These are phyloP conservation scores for Tiphia femorata DNA, from an alignment of 2,888 invertebrate species.

Conservation along the genomic window DNA sequence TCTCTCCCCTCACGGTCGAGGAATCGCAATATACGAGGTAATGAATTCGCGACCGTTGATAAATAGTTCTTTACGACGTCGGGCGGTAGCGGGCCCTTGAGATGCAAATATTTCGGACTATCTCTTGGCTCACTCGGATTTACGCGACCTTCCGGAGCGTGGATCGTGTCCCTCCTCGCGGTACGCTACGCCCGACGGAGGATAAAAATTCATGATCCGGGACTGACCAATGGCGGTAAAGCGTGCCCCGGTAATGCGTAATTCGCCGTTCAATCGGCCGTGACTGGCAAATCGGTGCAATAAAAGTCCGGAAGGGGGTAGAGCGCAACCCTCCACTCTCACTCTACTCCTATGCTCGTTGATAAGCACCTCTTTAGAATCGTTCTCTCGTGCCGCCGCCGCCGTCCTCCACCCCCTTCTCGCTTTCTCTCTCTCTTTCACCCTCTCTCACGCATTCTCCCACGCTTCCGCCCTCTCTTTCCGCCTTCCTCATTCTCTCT, in stretches of 20 bases:
- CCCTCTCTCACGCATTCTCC: no score
- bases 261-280: conserved; percentile 23
- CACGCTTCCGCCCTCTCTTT: no score
- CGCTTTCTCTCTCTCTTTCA: no score
- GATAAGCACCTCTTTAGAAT: conserved; percentile 36
- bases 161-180: no score
- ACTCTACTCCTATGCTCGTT: conserved; percentile 25
- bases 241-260: not conserved
- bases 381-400: not conserved
- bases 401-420: not conserved
- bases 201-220: conserved; percentile 2
- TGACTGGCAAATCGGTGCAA: conserved; percentile 26
- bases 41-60: no score
- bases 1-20: no score
- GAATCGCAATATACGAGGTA: no score
- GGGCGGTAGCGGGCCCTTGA: no score
- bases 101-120: no score
- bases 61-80: no score
- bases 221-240: not conserved
- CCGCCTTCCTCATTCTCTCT: no score
- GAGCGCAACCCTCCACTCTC: not conserved
- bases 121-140: not conserved
- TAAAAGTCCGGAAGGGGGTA: conserved; percentile 20
- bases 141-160: not conserved
- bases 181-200: not conserved